These are phyloP conservation scores for Mustela lutreola DNA, from an alignment of 2,113 vertebrate species.

Conservation along the genomic window DNA sequence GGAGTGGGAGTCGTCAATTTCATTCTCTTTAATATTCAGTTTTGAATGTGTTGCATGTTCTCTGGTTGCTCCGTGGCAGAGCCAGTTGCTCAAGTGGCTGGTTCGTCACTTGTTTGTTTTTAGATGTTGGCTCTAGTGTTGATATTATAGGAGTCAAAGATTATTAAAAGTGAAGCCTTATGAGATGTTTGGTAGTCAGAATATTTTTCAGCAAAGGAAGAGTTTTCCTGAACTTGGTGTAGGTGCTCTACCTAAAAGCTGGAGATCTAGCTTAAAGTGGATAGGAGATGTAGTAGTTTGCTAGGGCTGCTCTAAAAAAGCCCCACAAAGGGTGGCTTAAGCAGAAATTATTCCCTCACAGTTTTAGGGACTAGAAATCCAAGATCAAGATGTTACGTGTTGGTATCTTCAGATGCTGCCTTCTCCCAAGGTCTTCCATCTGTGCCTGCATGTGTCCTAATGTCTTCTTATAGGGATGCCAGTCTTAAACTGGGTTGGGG, in stretches of 20 bases:
- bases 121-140: not conserved
- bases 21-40: not conserved
- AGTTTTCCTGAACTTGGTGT: conserved; percentile 23
- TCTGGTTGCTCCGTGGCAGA: not conserved
- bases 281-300: not conserved
- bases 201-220: not conserved
- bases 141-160: not conserved
- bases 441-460: not conserved
- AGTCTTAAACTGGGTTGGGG: not conserved
- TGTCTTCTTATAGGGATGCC: not conserved
- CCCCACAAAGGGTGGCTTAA: not conserved
- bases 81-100: not conserved
- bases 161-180: conserved; percentile 1
- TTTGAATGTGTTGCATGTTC: not conserved
- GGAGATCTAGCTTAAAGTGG: not conserved
- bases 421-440: not conserved
- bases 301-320: not conserved
- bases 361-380: not conserved
- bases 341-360: not conserved
- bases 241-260: not conserved
- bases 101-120: not conserved
- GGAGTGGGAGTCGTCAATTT: not conserved
- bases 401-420: not conserved
- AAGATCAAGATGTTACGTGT: not conserved
- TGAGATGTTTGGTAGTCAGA: not conserved